Base-by-base conservation (phyloP, 2,797 vertebrate genomes). In the Poecilia picta region DNA sequence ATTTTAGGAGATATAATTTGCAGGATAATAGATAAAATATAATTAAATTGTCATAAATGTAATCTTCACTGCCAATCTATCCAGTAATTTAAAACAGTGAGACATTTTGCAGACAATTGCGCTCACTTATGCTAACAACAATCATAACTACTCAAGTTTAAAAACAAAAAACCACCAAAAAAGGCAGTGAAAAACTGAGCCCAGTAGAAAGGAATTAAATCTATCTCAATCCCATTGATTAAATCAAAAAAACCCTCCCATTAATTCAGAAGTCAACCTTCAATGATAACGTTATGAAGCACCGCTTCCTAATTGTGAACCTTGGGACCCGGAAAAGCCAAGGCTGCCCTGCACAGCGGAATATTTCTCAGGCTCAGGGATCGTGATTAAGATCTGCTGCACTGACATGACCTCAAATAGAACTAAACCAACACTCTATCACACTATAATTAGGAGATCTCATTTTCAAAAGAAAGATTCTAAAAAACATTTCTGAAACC, bases 241-340 rank as follows among this genome's bases (percentile, higher is more conserved):
- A 18, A 31, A 72, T 28, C 7, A 49, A 72, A 72, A 72, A 49
- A 31, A 28, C 3, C n/a, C 11, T 47, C 43, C 11, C 43, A 23
- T 68, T 68, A 68, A 31, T 72, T 31, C 71, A 31, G 11, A 31
- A 12, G 18, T 36, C 16, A 36, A 51, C 36, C 16, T 33, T 73
- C 5, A 43, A 47, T 31, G 72, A 73, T 51, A 13, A 33, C 18
- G 31, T 51, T 33, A 25, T 33, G 5, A 51, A 51, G 31, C 2
- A 6, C 2, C 2, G 10, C 72, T 51, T 5, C 5, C 16, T 28
- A 64, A 31, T 62, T 12, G 36, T 73, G 25, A 74, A 80, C 36
- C 66, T n/a, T 45, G 33, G 49, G 75, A 79, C 13, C 47, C 16
- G 23, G 53, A 77, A 41, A 57, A 78, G 39, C 3, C 23, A 55